phyloP scores from a whole-genome alignment of 2,797 vertebrate species.

The Thamnophis elegans region DNA sequence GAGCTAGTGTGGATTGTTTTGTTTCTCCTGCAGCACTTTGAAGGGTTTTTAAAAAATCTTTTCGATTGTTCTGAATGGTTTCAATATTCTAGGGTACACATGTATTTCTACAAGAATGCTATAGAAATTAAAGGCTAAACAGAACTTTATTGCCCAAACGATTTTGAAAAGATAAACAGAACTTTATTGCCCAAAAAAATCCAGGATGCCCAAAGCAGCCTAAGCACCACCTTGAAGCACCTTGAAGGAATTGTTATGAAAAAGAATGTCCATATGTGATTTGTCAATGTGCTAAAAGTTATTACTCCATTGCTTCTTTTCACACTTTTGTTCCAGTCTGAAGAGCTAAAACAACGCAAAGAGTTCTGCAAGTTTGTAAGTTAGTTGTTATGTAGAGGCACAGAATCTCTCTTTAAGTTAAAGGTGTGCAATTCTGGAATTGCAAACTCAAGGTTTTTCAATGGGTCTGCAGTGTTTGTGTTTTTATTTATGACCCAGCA shows the following conservation, averaged over 20 bases:
- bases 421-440: neutral
- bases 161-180: neutral
- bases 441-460: neutral
- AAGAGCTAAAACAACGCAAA: neutral
- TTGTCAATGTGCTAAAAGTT: neutral
- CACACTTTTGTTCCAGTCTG: neutral
- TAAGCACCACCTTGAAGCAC: neutral
- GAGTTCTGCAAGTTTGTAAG: neutral
- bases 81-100: neutral
- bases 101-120: neutral
- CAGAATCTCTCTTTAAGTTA: neutral
- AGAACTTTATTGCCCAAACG: neutral
- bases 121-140: neutral
- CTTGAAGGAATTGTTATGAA: neutral
- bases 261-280: neutral
- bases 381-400: neutral
- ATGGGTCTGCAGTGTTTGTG: neutral
- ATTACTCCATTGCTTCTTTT: neutral
- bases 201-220: neutral
- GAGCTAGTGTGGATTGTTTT: neutral
- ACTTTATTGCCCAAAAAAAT: neutral
- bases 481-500: neutral
- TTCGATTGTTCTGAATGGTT: neutral
- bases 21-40: neutral
- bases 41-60: neutral